Evolutionary conservation across 1,140 invertebrate species (phyloP).

Genomic region (Pseudomyrmex flavicornis): DNA sequence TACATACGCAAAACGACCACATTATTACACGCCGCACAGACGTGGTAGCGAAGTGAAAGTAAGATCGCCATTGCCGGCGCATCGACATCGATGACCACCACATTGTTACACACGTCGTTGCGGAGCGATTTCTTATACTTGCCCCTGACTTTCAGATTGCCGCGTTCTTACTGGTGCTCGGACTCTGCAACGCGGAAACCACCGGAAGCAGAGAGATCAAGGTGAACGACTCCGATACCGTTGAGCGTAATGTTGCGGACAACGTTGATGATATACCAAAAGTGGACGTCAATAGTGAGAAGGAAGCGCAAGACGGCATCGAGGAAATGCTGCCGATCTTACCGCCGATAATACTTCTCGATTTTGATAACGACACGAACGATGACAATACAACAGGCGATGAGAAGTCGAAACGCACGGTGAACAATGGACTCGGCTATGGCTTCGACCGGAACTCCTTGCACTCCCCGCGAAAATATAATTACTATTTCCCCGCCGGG

Average conservation of each 20-base stretch:
- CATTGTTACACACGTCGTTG: constrained; percentile 58
- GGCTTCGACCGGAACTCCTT: constrained; percentile 79
- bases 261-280: not conserved
- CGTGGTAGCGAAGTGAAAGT: constrained; percentile 77
- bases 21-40: not conserved
- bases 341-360: constrained; percentile 81
- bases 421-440: constrained; percentile 80
- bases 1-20: not conserved
- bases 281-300: not conserved
- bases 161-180: constrained; percentile 71
- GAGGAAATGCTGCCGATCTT: constrained; percentile 75
- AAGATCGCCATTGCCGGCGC: constrained; percentile 73
- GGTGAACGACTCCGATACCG: not conserved
- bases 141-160: constrained; percentile 76
- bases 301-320: not conserved
- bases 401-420: constrained; percentile 81
- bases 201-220: constrained; percentile 26
- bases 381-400: constrained; percentile 69
- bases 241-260: not conserved
- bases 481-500: constrained; percentile 82
- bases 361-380: constrained; percentile 78
- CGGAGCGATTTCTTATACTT: constrained; percentile 31
- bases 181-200: constrained; percentile 14
- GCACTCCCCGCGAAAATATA: constrained; percentile 76
- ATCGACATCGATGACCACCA: constrained; percentile 66